Base-by-base conservation (phyloP, 2,113 vertebrate species). In the Phalacrocorax pelagicus region DNA sequence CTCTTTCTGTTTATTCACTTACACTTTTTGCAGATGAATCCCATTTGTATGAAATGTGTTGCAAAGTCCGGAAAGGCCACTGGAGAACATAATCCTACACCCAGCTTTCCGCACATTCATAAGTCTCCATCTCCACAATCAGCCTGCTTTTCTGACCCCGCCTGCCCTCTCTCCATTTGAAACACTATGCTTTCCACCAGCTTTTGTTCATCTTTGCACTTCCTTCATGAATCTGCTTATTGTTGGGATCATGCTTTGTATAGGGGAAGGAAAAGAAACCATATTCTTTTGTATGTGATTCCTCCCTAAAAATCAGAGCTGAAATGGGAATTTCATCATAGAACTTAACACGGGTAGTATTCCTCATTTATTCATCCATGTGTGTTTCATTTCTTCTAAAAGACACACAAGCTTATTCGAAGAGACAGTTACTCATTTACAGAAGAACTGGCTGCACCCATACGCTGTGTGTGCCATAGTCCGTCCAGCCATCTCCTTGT, bases 11-110 rank as follows among this genome's bases (percentile, higher is more conserved):
- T 30, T 7, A 14, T 36, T 83, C 62, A 1, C 38, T 58, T 4
- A 0, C 0, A 2, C 1, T 12, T 19, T 63, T 14, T 36, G 36
- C 46, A 70, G 70, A 34, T 32, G 34, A 52, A 69, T 20, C 54
- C 21, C 38, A 42, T 5, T 32, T n/a, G 16, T 1, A 58, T 4
- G 15, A 46, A 57, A 20, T 3, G 40, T n/a, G 36, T 23, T 18
- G 30, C 46, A 38, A 19, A 30, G 12, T 3, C 81, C 30, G 59
- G 29, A 59, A 72, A 54, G 18, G 29, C 34, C 15, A 2, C 47
- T 15, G 46, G 14, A 32, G 51, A 78, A 18, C n/a, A 46, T 4
- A 47, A 12, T 18, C 19, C 44, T n/a, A 18, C 2, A 1, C 21
- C 77, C 10, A 0, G 19, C 9, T 40, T 23, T 61, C 49, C 23